Percentiles rank a stretch among this genome's conserved stretches.
phyloP scores from a whole-genome alignment of 1,140 invertebrate species.

The Antheraea pernyi region DNA sequence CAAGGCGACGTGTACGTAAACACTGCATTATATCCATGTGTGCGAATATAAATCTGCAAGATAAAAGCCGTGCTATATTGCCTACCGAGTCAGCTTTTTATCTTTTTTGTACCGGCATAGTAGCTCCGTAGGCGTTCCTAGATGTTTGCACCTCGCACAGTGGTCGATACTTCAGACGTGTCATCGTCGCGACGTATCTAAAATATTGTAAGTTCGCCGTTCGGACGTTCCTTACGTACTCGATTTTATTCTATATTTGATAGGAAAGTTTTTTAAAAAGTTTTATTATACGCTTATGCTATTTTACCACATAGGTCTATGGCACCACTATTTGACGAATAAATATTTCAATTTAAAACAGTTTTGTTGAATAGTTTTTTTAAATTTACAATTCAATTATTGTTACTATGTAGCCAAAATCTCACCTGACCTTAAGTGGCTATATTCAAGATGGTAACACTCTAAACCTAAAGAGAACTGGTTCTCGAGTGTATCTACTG shows the following conservation, averaged over 20 bases:
- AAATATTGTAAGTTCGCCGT: constrained; percentile 40
- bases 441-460: too few species aligned
- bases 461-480: too few species aligned
- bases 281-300: not conserved
- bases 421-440: too few species aligned
- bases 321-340: too few species aligned
- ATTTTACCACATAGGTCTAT: too few species aligned
- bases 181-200: constrained; percentile 65
- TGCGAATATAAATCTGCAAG: constrained; percentile 70
- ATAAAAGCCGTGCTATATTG: constrained; percentile 76
- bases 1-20: constrained; percentile 13
- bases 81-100: constrained; percentile 44
- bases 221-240: not conserved
- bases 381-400: too few species aligned
- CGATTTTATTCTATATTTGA: not conserved
- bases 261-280: not conserved
- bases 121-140: constrained; percentile 68
- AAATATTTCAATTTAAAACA: too few species aligned
- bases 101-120: constrained; percentile 59
- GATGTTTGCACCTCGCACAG: constrained; percentile 74
- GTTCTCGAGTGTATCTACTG: too few species aligned
- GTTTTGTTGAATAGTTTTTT: too few species aligned
- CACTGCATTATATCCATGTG: constrained; percentile 31
- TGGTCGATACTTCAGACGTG: constrained; percentile 73
- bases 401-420: too few species aligned